Base-by-base conservation (phyloP, 2,113 vertebrate genomes). In the Halichoeres trimaculatus region DNA sequence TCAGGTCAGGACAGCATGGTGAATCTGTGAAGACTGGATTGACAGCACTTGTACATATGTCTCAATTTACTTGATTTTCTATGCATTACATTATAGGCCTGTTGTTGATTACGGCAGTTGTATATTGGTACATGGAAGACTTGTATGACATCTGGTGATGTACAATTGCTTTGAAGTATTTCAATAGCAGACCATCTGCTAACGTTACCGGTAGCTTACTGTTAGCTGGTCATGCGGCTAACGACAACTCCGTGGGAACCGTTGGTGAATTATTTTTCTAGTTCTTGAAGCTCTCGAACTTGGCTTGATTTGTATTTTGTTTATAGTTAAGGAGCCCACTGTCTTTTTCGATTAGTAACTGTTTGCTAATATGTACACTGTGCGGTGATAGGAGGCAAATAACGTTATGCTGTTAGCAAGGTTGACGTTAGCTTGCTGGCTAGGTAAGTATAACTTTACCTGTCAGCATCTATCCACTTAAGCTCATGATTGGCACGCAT, bases 171-270 rank as follows among this genome's bases (percentile, higher is more conserved):
- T 74, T 41, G 14, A 81, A 74, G 50, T 70, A 9, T 60, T 8
- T 74, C 2, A 10, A 16, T 26, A 60, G n/a, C 30, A 68, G 40
- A 74, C 65, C 78, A 57, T 63, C 76, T 78, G 67, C 77, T 85
- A 79, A 74, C 41, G 30, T 48, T 70, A 76, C 87, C 83, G 86
- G 85, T 85, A 84, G 80, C 75, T 82, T 4, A 5, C 10, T 57
- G 75, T 62, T 88, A 87, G 87, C 90, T 58, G 47, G 23, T 74
- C 10, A 36, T 45, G 47, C 9, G 41, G 87, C 85, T 89, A 89
- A 82, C 67, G 59, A 36, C 22, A 76, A 84, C 68, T 83, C 79
- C 78, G 67, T 68, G 78, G 68, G 75, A 68, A 86, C 83, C 66
- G 20, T 75, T 78, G 55, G 22, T 13, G 4, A 48, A 16, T 12